Evolutionary conservation across 2,888 invertebrate species (phyloP), one percentile per base, ranked within the genome.

Genomic region (Apodemia zela): DNA sequence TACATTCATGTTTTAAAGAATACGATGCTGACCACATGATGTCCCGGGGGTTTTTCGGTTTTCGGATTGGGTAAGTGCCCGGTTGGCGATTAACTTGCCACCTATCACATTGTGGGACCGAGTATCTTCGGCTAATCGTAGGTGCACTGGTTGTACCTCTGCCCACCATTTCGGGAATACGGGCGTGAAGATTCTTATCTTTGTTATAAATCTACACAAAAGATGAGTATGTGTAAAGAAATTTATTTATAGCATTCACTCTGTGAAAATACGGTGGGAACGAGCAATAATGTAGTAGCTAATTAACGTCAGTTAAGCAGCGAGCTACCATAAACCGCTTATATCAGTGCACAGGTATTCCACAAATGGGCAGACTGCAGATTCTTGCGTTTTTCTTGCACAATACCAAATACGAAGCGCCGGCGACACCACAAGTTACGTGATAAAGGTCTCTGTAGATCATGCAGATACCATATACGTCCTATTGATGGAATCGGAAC

Each of bases 301-400:
- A 72, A 72, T 73, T 73, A 73, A 70, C 69, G 73, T 73, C 73
- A 70, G 68, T 68, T 69, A 67, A 64, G 51, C 67, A 63, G 65
- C 69, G 65, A 60, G 66, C 70, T 63, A 65, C 69, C 70, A 72
- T 72, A 72, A 71, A 70, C 68, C 68, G 71, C 71, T 63, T 71
- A 66, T 71, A 70, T 69, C 71, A 66, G 67, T 68, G 65, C 68
- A 64, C 65, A 66, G 63, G 63, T 42, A 33, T 54, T 59, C 72
- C 71, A 65, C 72, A 71, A 67, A 72, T 67, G 73, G 72, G 68
- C 68, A 68, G 65, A 68, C 66, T 66, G 71, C 66, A 68, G 65
- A 72, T 72, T 71, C 71, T 68, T 66, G 65, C 68, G 69, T 71
- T 72, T 72, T 73, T 73, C 71, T 73, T 69, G 67, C 69, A 67